These are phyloP conservation scores for Serranus cabrilla DNA, from an alignment of 2,797 vertebrate genomes.

Conservation along the genomic window DNA sequence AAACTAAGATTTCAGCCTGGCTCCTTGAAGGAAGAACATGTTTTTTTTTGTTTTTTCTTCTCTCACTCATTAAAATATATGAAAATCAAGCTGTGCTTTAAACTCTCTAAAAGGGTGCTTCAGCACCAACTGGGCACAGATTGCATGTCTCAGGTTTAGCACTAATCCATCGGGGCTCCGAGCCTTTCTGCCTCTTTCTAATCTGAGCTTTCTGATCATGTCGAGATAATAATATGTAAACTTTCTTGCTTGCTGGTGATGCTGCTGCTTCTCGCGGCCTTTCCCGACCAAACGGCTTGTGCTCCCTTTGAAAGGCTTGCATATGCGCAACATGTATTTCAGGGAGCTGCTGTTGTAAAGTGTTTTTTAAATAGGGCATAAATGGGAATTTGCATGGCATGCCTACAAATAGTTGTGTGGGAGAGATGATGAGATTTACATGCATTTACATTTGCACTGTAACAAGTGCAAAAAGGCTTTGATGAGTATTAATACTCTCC, in stretches of 20 bases:
- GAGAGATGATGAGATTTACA: conserved; percentile 39
- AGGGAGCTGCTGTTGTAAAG: not conserved
- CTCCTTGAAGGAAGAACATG: not conserved
- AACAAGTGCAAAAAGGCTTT: conserved; percentile 9
- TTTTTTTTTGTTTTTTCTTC: not conserved
- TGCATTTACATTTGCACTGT: conserved; percentile 21
- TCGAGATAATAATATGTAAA: conserved; percentile 12
- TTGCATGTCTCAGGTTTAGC: conserved; percentile 26
- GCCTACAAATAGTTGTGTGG: conserved; percentile 21
- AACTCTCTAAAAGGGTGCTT: not conserved
- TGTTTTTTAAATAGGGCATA: conserved; percentile 23
- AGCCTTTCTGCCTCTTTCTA: conserved; percentile 4
- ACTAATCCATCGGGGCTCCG: not conserved
- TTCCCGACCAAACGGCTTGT: not conserved
- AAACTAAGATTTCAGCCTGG: not conserved
- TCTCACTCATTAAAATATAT: conserved; percentile 5
- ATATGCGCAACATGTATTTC: not conserved
- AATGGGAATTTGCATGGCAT: conserved; percentile 18
- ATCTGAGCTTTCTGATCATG: conserved; percentile 22
- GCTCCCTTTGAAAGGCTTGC: not conserved
- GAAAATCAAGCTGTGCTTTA: conserved; percentile 4
- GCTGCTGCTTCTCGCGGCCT: not conserved
- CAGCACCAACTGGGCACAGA: conserved; percentile 18
- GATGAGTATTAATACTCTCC: conserved; percentile 23
- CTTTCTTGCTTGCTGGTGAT: not conserved